A percentile compares a stretch with the other conserved stretches of the same genome.
Conservation (phyloP, 2,113 vertebrate genomes). For the Austrofundulus limnaeus region DNA sequence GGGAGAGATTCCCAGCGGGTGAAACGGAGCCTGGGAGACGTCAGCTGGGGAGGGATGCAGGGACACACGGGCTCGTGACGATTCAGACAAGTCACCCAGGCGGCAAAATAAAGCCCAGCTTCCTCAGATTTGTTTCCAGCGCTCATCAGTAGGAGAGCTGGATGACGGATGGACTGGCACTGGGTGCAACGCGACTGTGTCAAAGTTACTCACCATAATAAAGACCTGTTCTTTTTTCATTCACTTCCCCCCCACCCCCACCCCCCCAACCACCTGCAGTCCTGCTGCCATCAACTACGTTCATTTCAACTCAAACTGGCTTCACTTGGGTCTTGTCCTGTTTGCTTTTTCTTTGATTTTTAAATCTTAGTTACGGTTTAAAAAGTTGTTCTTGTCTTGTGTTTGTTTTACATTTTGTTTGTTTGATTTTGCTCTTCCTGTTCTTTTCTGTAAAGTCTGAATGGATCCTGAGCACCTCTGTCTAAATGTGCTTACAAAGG, state of each 20-base stretch:
- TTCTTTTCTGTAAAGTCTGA: not conserved
- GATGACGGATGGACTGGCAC: slow-evolving; percentile 77
- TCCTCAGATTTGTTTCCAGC: slow-evolving; percentile 71
- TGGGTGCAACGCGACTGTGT: slow-evolving; percentile 66
- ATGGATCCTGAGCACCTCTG: not conserved
- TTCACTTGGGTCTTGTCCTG: slow-evolving; percentile 23
- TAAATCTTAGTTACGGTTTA: not conserved
- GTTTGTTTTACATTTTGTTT: not conserved
- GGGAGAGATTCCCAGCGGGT: slow-evolving; percentile 60
- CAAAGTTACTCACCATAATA: slow-evolving; percentile 71
- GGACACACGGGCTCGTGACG: slow-evolving; percentile 57
- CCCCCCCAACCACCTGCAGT: slow-evolving; percentile 43
- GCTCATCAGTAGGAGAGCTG: slow-evolving; percentile 72
- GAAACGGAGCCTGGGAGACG: slow-evolving; percentile 47
- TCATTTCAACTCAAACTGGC: slow-evolving; percentile 39
- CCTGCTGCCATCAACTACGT: slow-evolving; percentile 36
- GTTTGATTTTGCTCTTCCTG: not conserved
- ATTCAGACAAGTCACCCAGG: slow-evolving; percentile 72
- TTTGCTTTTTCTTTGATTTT: slow-evolving; percentile 3
- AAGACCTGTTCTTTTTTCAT: slow-evolving; percentile 59
- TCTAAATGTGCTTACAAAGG: not conserved
- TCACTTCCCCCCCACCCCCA: slow-evolving; percentile 26
- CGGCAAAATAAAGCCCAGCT: slow-evolving; percentile 70
- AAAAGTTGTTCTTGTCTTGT: not conserved
- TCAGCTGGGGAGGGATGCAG: slow-evolving; percentile 39